These are phyloP conservation scores for Tiaroga cobitis DNA, from an alignment of 2,797 vertebrate genomes.

Conservation along the genomic window DNA sequence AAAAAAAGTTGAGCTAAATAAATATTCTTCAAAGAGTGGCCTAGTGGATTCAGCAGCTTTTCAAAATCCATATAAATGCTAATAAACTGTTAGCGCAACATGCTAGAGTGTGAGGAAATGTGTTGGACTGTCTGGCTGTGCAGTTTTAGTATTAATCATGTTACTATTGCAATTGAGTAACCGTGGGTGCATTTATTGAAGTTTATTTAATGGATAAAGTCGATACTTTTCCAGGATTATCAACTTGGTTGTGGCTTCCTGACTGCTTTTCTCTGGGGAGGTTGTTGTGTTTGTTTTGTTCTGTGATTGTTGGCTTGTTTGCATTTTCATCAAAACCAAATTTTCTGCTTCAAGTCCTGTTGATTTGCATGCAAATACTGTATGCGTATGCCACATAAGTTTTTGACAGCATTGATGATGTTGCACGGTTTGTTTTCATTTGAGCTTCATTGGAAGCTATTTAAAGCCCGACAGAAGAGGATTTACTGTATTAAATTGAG, in stretches of 20 bases:
- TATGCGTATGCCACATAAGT: conserved; percentile 36
- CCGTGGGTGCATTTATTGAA: not conserved
- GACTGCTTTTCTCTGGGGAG: conserved; percentile 14
- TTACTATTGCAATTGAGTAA: conserved; percentile 7
- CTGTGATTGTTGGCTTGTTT: conserved; percentile 47
- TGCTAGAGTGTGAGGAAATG: not conserved
- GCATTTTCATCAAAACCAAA: conserved; percentile 58
- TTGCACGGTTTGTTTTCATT: conserved; percentile 22
- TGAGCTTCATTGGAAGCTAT: not conserved
- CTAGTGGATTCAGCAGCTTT: not conserved
- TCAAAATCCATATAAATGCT: conserved; percentile 24
- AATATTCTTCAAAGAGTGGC: conserved; percentile 25
- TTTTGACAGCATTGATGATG: conserved; percentile 35
- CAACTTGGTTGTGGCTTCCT: conserved; percentile 20
- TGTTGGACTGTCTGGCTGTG: not conserved
- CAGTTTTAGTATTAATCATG: conserved; percentile 18
- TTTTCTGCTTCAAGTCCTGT: conserved; percentile 53
- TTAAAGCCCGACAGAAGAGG: not conserved
- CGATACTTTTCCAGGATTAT: conserved; percentile 17
- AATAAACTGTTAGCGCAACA: conserved; percentile 10
- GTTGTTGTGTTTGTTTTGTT: conserved; percentile 40
- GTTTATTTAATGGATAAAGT: conserved; percentile 24
- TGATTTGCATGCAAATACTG: conserved; percentile 58
- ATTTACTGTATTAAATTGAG: conserved; percentile 29
- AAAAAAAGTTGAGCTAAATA: conserved; percentile 19